Evolutionary conservation across 2,797 vertebrate genomes (phyloP).

Genomic region (Oreochromis mossambicus): DNA sequence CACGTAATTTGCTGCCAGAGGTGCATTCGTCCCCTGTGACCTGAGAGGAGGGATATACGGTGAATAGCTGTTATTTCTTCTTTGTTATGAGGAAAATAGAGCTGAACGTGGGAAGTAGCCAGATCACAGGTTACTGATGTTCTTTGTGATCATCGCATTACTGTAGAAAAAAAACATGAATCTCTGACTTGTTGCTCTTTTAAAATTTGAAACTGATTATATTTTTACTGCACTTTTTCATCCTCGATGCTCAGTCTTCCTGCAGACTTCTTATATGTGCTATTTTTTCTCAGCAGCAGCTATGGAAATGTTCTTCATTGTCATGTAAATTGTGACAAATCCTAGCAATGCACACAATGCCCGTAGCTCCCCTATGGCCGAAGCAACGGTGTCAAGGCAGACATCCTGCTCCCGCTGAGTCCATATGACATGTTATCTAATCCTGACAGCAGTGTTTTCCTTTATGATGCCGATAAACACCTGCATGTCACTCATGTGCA

Average conservation of each 20-base stretch:
- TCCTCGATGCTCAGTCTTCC: not conserved
- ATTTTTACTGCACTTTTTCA: not conserved
- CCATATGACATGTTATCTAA: not conserved
- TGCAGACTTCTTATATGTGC: not conserved
- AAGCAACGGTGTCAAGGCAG: not conserved
- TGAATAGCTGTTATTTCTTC: not conserved
- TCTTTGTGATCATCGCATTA: not conserved
- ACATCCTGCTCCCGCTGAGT: not conserved
- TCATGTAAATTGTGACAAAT: not conserved
- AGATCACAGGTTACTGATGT: not conserved
- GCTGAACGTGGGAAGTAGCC: not conserved
- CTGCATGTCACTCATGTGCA: not conserved
- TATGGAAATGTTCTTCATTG: not conserved
- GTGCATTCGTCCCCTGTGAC: conserved; percentile 9
- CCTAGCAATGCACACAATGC: not conserved
- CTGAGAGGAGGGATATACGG: not conserved
- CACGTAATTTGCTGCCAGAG: not conserved
- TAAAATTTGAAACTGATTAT: not conserved
- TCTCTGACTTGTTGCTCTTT: not conserved
- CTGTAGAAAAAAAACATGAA: not conserved
- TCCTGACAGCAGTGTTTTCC: not conserved
- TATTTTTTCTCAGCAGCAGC: not conserved
- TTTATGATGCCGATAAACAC: not conserved
- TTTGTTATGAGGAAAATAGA: not conserved
- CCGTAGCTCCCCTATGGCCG: not conserved